Evolutionary conservation across 2,113 vertebrate genomes (phyloP).

Genomic region (Argyrosomus japonicus): DNA sequence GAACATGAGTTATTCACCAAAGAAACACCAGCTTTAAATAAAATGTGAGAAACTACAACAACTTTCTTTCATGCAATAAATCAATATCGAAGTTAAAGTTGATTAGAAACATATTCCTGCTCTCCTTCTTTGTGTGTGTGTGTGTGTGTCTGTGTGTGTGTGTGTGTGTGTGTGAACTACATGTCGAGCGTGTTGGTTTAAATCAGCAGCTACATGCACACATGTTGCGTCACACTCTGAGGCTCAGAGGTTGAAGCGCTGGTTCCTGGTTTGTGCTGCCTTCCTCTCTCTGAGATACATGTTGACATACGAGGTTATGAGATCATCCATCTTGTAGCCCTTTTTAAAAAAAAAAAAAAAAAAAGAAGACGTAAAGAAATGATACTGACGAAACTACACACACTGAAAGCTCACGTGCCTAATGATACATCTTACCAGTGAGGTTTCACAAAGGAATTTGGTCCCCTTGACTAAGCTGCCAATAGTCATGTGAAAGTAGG

Average conservation of each 20-base stretch:
- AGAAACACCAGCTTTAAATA: conserved; percentile 40
- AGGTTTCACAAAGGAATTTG: conserved; percentile 96
- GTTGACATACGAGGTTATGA: conserved; percentile 92
- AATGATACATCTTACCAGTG: conserved; percentile 87
- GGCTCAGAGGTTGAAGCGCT: conserved; percentile 65
- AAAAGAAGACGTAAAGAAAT: conserved; percentile 2
- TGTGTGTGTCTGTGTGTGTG: background rate
- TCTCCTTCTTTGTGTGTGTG: background rate
- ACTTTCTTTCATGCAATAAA: conserved; percentile 12
- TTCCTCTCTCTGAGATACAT: conserved; percentile 84
- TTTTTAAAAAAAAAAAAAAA: background rate
- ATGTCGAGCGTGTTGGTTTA: background rate
- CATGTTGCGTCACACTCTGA: background rate
- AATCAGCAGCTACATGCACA: conserved; percentile 1
- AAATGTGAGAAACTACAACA: conserved; percentile 29
- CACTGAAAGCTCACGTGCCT: background rate
- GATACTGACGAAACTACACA: background rate
- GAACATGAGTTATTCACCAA: background rate
- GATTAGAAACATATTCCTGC: background rate
- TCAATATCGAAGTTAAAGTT: conserved; percentile 9
- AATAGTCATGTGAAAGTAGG: conserved; percentile 96
- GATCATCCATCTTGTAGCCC: conserved; percentile 99
- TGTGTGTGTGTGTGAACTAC: background rate
- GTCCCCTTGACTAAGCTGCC: conserved; percentile 91
- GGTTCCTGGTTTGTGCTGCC: conserved; percentile 79